These are phyloP conservation scores for Alouatta palliata DNA, from an alignment of 2,113 vertebrate genomes.

Conservation along the genomic window DNA sequence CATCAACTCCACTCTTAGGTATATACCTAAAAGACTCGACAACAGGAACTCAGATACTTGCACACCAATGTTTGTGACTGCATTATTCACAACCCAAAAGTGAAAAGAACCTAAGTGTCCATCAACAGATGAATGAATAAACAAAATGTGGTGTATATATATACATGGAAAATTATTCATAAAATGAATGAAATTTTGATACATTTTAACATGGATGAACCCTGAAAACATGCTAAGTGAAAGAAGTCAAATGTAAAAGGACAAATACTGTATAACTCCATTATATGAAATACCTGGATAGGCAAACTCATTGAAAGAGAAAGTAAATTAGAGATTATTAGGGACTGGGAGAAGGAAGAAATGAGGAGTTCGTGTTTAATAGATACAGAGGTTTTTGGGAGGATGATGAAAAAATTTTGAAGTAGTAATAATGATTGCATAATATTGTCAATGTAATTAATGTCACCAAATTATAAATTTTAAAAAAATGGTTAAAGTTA, in stretches of 20 bases:
- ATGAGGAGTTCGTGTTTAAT: neutral
- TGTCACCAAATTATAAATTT: neutral
- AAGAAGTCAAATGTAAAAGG: neutral
- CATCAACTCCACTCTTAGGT: neutral
- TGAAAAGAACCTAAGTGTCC: neutral
- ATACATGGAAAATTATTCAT: neutral
- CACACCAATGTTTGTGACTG: neutral
- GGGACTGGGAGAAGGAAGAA: neutral
- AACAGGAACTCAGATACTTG: neutral
- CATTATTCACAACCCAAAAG: neutral
- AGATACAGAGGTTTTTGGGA: neutral
- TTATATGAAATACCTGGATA: neutral
- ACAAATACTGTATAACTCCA: neutral
- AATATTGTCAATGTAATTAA: neutral
- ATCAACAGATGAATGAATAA: neutral
- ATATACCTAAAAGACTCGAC: neutral
- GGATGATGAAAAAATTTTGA: neutral
- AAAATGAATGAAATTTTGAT: neutral
- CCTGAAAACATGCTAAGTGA: neutral
- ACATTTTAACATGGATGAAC: neutral
- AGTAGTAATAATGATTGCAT: neutral
- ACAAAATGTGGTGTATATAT: neutral
- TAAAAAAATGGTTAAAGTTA: neutral
- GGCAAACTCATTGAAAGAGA: neutral
- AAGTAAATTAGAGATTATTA: neutral